These are phyloP conservation scores for Anastatus disparis DNA, from an alignment of 1,140 invertebrate species.

Conservation along the genomic window DNA sequence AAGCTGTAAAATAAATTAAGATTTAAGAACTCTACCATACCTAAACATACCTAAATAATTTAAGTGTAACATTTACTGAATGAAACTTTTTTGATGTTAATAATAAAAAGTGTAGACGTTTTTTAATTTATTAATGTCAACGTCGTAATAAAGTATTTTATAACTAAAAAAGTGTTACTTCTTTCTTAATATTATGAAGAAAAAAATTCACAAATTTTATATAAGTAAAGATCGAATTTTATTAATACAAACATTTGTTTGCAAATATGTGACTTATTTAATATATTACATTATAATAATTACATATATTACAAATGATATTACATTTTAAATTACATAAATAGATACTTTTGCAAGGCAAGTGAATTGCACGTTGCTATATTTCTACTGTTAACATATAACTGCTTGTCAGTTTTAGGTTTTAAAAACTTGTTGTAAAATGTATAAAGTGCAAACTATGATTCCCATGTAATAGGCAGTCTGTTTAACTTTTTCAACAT, in stretches of 20 bases:
- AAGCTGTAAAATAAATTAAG: too few relatives aligned
- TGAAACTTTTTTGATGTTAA: slow-evolving; percentile 26
- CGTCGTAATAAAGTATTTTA: too few relatives aligned
- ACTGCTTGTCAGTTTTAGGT: slow-evolving; percentile 12
- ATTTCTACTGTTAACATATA: background rate
- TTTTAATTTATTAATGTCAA: too few relatives aligned
- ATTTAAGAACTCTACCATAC: too few relatives aligned
- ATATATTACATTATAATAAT: slow-evolving; percentile 16
- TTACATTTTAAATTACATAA: slow-evolving; percentile 3
- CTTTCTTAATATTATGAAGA: too few relatives aligned
- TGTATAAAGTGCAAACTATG: slow-evolving; percentile 30
- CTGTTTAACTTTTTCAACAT: slow-evolving; percentile 39
- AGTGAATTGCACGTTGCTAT: slow-evolving; percentile 1
- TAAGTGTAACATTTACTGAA: too few relatives aligned
- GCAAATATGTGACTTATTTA: background rate
- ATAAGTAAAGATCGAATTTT: slow-evolving; percentile 1
- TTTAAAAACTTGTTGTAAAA: slow-evolving; percentile 42
- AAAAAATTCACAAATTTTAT: background rate
- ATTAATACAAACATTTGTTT: background rate
- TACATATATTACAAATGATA: slow-evolving; percentile 21
- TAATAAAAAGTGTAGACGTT: background rate
- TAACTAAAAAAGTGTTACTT: too few relatives aligned
- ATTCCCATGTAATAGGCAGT: slow-evolving; percentile 37
- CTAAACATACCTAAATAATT: slow-evolving; percentile 1
- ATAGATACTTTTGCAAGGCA: slow-evolving; percentile 20